These are phyloP conservation scores for Agrochola lychnidis DNA, from an alignment of 2,888 invertebrate species.

Conservation along the genomic window DNA sequence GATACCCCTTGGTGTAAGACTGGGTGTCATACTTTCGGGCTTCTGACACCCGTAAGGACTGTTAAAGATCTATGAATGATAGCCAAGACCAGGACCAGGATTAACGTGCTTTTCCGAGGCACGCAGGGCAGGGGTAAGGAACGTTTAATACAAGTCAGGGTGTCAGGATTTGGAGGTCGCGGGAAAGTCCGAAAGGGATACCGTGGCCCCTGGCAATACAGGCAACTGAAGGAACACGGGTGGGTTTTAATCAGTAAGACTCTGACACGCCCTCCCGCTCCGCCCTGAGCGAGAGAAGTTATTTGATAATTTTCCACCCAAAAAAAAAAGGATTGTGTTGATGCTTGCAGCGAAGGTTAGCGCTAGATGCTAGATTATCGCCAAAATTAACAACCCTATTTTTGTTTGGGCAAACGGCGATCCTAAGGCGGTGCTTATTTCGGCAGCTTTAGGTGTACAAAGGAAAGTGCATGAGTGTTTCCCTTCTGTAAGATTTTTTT, in stretches of 20 bases:
- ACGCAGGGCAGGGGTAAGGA: not conserved
- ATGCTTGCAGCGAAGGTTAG: too few species aligned
- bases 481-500: slow-evolving; percentile 14
- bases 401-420: not conserved
- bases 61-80: not conserved
- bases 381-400: not conserved
- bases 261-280: too few species aligned
- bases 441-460: not conserved
- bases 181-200: too few species aligned
- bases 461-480: not conserved
- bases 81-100: not conserved
- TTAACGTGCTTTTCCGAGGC: not conserved
- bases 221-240: too few species aligned
- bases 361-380: not conserved
- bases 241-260: too few species aligned
- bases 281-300: too few species aligned
- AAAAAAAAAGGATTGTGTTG: not conserved
- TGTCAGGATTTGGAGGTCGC: too few species aligned
- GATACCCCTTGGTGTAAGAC: not conserved
- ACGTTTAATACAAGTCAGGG: not conserved
- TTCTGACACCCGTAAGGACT: not conserved
- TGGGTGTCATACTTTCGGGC: not conserved
- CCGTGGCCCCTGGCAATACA: too few species aligned
- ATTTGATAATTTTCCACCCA: too few species aligned
- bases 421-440: not conserved